These are phyloP conservation scores for Campopleginae sp. DNA, from an alignment of 2,888 invertebrate genomes.

Conservation along the genomic window DNA sequence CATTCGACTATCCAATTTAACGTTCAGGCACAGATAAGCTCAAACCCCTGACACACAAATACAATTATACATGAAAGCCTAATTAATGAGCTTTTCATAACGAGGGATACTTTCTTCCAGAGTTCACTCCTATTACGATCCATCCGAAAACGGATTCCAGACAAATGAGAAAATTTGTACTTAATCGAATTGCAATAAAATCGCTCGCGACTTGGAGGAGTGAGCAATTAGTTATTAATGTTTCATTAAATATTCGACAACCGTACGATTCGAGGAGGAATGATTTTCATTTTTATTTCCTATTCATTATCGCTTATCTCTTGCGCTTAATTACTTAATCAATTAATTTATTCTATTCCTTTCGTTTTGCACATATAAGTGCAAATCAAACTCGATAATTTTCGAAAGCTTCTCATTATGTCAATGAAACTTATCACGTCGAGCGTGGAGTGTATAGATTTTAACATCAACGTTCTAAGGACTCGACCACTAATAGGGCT, in stretches of 20 bases:
- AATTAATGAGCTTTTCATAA: neutral
- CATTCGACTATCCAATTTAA: conserved; percentile 8
- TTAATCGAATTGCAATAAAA: neutral
- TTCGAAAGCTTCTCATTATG: neutral
- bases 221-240: neutral
- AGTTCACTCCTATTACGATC: neutral
- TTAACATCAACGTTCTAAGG: neutral
- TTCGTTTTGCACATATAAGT: neutral
- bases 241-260: neutral
- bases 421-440: neutral
- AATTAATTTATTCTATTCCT: neutral
- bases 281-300: neutral
- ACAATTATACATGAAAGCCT: conserved; percentile 7
- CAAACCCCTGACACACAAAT: neutral
- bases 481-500: neutral
- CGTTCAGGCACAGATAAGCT: neutral
- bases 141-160: neutral
- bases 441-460: neutral
- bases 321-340: neutral
- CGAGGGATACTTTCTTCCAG: neutral
- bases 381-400: neutral
- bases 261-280: neutral
- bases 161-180: neutral
- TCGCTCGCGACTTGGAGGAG: neutral
- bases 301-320: neutral